phyloP scores from a whole-genome alignment of 2,797 vertebrate species.

The Myoxocephalus aenaeus region DNA sequence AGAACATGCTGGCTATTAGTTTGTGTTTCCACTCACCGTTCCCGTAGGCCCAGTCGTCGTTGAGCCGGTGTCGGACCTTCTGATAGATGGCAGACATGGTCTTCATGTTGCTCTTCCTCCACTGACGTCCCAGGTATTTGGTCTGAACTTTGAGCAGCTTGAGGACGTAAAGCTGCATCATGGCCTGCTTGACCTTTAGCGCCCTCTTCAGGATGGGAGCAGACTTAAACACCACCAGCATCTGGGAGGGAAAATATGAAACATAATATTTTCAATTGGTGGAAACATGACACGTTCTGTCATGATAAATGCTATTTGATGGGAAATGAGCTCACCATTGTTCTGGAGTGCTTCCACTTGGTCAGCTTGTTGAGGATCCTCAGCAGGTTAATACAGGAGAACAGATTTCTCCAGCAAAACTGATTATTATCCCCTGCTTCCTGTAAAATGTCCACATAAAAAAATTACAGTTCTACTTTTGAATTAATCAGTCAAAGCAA shows the following conservation, averaged over 20 bases:
- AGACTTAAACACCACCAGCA: constrained; percentile 98
- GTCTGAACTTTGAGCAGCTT: constrained; percentile 98
- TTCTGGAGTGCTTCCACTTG: constrained; percentile 99
- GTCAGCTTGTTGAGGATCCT: constrained; percentile 98
- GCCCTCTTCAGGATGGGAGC: constrained; percentile 97
- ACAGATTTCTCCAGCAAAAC: constrained; percentile 99
- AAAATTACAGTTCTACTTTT: neutral
- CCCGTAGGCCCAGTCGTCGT: constrained; percentile 98
- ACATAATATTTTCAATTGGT: rapidly evolving
- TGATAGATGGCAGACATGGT: constrained; percentile 99
- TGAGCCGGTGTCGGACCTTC: constrained; percentile 96
- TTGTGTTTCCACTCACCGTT: constrained; percentile 85
- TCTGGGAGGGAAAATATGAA: constrained; percentile 75
- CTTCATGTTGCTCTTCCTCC: constrained; percentile 99
- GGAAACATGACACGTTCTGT: rapidly evolving
- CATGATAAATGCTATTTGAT: neutral
- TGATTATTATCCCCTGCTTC: constrained; percentile 98
- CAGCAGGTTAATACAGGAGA: constrained; percentile 97
- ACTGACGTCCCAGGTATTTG: constrained; percentile 97
- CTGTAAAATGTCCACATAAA: constrained; percentile 71
- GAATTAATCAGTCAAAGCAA: neutral
- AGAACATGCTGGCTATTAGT: neutral
- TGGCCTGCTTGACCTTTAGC: constrained; percentile 97
- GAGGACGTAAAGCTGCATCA: constrained; percentile 97
- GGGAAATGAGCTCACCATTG: constrained; percentile 86